Evolutionary conservation across 2,888 invertebrate genomes (phyloP).

Genomic region (Eucera pruinosa): DNA sequence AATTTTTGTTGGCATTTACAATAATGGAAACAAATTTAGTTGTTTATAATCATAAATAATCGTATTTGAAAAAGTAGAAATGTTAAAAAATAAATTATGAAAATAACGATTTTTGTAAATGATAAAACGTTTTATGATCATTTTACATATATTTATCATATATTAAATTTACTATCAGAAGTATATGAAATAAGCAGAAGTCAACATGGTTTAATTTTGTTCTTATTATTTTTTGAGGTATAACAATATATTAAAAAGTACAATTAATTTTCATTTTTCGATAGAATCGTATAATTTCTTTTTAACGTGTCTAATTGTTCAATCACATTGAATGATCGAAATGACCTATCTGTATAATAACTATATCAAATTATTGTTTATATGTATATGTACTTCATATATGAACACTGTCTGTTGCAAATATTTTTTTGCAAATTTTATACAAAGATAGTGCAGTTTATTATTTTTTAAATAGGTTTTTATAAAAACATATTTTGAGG

Average conservation of each 20-base stretch:
- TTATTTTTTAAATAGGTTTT: constrained; percentile 4
- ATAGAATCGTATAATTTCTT: background rate
- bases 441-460: constrained; percentile 13
- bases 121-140: no score
- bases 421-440: constrained; percentile 17
- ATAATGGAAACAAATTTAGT: no score
- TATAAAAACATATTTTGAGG: background rate
- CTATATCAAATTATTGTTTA: constrained; percentile 11
- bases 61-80: background rate
- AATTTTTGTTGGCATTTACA: no score
- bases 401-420: constrained; percentile 25
- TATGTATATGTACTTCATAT: constrained; percentile 13
- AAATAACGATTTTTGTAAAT: background rate
- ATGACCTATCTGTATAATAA: constrained; percentile 2
- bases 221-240: constrained; percentile 23
- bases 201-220: constrained; percentile 11
- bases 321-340: background rate
- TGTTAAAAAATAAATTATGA: background rate
- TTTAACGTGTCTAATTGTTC: background rate
- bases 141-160: no score
- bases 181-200: background rate
- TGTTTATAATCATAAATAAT: background rate
- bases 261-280: constrained; percentile 13
- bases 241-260: constrained; percentile 23
- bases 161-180: background rate